These are phyloP conservation scores for Isichthys henryi DNA, from an alignment of 2,113 vertebrate genomes.

Conservation along the genomic window DNA sequence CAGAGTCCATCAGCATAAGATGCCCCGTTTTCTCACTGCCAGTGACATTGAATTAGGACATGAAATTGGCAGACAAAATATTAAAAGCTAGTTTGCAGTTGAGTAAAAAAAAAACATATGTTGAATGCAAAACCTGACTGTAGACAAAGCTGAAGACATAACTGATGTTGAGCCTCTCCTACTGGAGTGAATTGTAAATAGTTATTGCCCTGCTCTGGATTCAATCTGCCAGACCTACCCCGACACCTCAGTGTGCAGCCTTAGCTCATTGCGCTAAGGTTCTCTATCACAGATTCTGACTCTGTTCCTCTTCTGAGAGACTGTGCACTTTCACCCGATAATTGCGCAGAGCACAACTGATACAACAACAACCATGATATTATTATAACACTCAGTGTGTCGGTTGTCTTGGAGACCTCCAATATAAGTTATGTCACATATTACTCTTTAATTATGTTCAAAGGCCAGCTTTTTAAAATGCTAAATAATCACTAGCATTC, in stretches of 20 bases:
- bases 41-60: slow-evolving; percentile 56
- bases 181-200: background rate
- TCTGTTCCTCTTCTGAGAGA: background rate
- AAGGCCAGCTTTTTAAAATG: background rate
- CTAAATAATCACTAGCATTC: background rate
- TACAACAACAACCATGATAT: background rate
- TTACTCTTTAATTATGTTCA: background rate
- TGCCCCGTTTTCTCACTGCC: slow-evolving; percentile 34
- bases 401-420: background rate
- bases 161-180: background rate
- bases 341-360: background rate
- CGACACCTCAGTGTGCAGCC: background rate
- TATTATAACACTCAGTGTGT: background rate
- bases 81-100: slow-evolving; percentile 53
- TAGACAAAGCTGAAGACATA: background rate
- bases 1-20: slow-evolving; percentile 24
- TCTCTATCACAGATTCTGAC: background rate
- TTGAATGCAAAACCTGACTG: slow-evolving; percentile 35
- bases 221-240: background rate
- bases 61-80: slow-evolving; percentile 46
- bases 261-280: background rate
- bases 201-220: background rate
- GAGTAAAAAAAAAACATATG: slow-evolving; percentile 51
- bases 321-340: background rate
- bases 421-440: background rate